Evolutionary conservation across 2,888 invertebrate species (phyloP).

Genomic region (Drosophila antonietae): DNA sequence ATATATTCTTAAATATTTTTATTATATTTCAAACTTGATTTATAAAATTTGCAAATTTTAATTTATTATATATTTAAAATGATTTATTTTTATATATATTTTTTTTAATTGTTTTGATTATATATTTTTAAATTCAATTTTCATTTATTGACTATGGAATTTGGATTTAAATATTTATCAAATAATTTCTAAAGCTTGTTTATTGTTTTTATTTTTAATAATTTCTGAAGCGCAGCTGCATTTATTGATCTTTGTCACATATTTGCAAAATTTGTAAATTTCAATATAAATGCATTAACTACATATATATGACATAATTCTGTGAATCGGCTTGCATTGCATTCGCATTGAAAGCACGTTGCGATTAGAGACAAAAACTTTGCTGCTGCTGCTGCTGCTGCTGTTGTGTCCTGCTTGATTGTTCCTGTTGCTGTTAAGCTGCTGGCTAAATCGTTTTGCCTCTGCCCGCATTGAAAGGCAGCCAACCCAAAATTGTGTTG

Average conservation of each 20-base stretch:
- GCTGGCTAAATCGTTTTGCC: constrained; percentile 41
- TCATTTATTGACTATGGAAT: too few species aligned
- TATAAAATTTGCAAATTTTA: too few species aligned
- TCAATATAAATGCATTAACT: not conserved
- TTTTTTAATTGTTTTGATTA: too few species aligned
- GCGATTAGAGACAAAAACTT: constrained; percentile 2
- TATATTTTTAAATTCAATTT: too few species aligned
- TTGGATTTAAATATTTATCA: too few species aligned
- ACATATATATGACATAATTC: constrained; percentile 7
- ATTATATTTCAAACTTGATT: too few species aligned
- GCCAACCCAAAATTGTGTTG: constrained; percentile 11
- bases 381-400: not conserved
- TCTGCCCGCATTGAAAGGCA: constrained; percentile 3
- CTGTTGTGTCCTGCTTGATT: constrained; percentile 20
- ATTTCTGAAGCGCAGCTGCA: not conserved
- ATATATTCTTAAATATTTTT: too few species aligned
- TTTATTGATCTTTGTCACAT: not conserved
- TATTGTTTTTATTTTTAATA: too few species aligned
- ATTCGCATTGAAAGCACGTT: constrained; percentile 2
- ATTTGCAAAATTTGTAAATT: not conserved
- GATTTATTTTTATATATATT: too few species aligned
- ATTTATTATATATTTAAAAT: too few species aligned
- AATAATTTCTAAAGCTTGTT: too few species aligned
- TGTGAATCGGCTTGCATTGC: constrained; percentile 6
- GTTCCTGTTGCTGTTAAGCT: constrained; percentile 42